Percentiles rank a stretch among this genome's conserved stretches.
Conservation (phyloP, 2,113 vertebrate species). For the Pachypanchax playfairii region DNA sequence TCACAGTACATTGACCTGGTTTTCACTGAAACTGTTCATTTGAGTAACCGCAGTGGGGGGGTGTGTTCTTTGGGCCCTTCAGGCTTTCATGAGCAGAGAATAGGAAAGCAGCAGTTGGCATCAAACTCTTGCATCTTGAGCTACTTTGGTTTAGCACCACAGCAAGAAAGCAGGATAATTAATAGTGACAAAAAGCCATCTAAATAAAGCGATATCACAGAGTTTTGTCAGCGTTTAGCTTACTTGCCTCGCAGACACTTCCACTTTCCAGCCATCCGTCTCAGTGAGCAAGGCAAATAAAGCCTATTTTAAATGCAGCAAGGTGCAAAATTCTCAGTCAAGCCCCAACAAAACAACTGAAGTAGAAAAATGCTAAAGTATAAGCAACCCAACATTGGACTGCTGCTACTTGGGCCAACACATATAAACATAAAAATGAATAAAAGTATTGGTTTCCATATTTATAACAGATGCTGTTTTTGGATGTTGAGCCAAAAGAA, state of each 20-base stretch:
- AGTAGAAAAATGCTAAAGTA: conserved; percentile 40
- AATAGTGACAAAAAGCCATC: conserved; percentile 72
- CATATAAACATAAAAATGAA: conserved; percentile 31
- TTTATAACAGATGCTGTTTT: conserved; percentile 11
- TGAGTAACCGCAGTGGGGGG: conserved; percentile 46
- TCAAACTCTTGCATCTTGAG: conserved; percentile 47
- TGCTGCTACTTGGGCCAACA: conserved; percentile 33
- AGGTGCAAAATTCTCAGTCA: conserved; percentile 28
- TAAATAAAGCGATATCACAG: conserved; percentile 54
- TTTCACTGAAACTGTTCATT: conserved; percentile 66
- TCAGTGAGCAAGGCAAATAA: conserved; percentile 47
- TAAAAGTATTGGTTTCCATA: conserved; percentile 1
- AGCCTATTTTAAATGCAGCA: conserved; percentile 29
- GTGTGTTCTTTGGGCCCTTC: conserved; percentile 42
- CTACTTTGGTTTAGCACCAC: conserved; percentile 35
- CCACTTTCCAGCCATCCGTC: conserved; percentile 13
- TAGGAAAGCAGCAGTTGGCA: conserved; percentile 50
- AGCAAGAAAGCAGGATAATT: conserved; percentile 67
- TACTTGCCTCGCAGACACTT: conserved; percentile 32
- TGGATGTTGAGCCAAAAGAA: background rate
- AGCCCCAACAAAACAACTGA: conserved; percentile 31
- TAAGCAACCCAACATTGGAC: conserved; percentile 37
- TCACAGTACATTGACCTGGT: conserved; percentile 67
- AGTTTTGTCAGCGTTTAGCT: conserved; percentile 54
- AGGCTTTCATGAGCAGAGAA: conserved; percentile 50